Conservation (phyloP, 2,113 vertebrate species). For the Sigmodon hispidus region DNA sequence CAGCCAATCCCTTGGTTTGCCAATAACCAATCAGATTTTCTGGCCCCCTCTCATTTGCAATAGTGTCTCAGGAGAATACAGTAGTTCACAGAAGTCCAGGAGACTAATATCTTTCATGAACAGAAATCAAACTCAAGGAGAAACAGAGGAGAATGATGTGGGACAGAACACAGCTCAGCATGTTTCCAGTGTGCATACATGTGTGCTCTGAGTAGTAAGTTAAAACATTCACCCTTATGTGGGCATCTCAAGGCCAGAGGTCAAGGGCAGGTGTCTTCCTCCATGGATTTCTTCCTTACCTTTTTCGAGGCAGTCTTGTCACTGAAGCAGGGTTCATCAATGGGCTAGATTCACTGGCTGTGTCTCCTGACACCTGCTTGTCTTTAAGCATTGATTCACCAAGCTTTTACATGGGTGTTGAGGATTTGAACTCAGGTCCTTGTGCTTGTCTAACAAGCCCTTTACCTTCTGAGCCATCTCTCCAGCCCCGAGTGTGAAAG, state of each 20-base stretch:
- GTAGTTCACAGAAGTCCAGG: neutral
- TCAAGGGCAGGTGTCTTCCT: neutral
- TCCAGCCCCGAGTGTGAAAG: neutral
- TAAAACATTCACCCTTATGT: neutral
- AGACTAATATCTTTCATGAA: neutral
- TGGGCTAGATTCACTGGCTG: neutral
- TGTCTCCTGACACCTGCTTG: neutral
- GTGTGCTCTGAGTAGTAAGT: neutral
- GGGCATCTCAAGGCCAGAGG: neutral
- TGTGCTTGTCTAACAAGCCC: neutral
- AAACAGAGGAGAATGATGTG: neutral
- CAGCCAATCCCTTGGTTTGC: neutral
- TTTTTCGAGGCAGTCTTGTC: neutral
- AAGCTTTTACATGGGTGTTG: neutral
- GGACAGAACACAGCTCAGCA: neutral
- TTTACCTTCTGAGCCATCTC: neutral
- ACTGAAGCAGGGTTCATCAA: neutral
- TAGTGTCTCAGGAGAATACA: neutral
- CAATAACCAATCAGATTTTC: neutral
- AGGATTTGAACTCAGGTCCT: no score
- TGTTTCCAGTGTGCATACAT: neutral
- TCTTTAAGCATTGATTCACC: no score
- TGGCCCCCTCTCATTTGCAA: neutral
- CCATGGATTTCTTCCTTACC: neutral
- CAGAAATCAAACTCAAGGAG: neutral